phyloP scores from a whole-genome alignment of 2,113 vertebrate genomes.

The Rhea americana region DNA sequence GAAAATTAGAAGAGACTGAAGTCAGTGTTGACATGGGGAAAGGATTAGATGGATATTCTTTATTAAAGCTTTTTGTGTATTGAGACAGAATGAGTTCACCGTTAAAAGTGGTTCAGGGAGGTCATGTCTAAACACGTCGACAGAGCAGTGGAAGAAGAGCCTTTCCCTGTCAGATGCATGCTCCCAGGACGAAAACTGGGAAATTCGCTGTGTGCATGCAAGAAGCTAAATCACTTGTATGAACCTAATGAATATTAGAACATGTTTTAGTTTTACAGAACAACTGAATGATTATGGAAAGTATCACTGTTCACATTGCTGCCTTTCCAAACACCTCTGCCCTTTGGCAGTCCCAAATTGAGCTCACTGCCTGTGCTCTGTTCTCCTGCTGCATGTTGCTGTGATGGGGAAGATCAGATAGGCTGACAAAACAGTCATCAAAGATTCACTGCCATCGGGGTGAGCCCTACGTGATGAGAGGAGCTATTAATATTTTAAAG shows the following conservation, averaged over 20 bases:
- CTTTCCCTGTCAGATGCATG: background rate
- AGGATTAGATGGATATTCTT: background rate
- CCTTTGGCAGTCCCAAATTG: background rate
- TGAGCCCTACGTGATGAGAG: constrained; percentile 26
- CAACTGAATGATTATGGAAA: background rate
- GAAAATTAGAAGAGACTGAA: background rate
- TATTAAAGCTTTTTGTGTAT: background rate
- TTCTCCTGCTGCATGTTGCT: background rate
- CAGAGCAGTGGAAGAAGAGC: fast-evolving
- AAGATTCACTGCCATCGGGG: constrained; percentile 2
- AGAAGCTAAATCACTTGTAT: background rate
- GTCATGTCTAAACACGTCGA: background rate
- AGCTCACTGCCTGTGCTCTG: background rate
- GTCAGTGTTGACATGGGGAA: background rate
- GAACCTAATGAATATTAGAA: background rate
- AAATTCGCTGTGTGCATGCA: background rate
- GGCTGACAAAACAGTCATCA: constrained; percentile 18
- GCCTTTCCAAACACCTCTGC: background rate
- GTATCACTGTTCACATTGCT: background rate
- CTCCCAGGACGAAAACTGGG: background rate
- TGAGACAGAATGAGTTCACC: background rate
- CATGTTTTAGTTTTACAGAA: background rate
- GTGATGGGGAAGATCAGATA: background rate
- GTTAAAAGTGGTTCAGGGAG: background rate
- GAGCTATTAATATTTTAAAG: constrained; percentile 70